Conservation (phyloP, 1,140 invertebrate species). For the Aradophagus sp. region DNA sequence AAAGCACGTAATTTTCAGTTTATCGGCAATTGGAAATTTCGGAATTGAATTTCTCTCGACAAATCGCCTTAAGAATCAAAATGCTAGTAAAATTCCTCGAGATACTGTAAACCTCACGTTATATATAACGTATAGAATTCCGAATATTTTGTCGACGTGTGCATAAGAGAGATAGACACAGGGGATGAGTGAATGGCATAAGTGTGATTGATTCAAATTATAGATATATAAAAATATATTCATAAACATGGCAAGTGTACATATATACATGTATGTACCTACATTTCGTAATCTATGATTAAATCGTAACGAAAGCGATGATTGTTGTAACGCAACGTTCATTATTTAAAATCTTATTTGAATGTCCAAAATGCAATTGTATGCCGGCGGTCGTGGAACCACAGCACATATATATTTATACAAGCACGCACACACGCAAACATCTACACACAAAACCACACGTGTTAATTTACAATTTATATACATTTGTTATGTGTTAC, state of each 20-base stretch:
- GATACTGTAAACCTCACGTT: constrained; percentile 27
- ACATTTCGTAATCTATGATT: constrained; percentile 25
- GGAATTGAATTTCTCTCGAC: too few species aligned
- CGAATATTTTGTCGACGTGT: constrained; percentile 61
- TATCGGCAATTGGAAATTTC: constrained; percentile 5
- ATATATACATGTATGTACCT: constrained; percentile 48
- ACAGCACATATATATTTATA: constrained; percentile 24
- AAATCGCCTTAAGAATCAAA: constrained; percentile 28
- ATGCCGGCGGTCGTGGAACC: constrained; percentile 9
- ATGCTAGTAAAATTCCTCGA: constrained; percentile 17
- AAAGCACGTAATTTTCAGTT: constrained; percentile 20
- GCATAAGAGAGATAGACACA: too few species aligned
- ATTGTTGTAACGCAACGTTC: constrained; percentile 8
- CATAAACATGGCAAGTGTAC: constrained; percentile 46
- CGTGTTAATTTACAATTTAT: constrained; percentile 47
- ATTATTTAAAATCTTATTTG: constrained; percentile 16
- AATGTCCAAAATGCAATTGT: constrained; percentile 16
- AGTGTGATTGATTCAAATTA: constrained; percentile 36
- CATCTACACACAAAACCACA: constrained; percentile 17
- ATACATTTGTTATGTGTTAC: constrained; percentile 53
- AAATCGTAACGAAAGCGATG: constrained; percentile 19
- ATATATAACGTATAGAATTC: constrained; percentile 58
- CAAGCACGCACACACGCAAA: constrained; percentile 39
- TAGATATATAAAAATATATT: constrained; percentile 26
- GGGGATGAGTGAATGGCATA: constrained; percentile 25